A percentile compares a stretch with the other conserved stretches of the same genome.
phyloP scores from a whole-genome alignment of 2,113 vertebrate genomes.

The Lepus americanus region DNA sequence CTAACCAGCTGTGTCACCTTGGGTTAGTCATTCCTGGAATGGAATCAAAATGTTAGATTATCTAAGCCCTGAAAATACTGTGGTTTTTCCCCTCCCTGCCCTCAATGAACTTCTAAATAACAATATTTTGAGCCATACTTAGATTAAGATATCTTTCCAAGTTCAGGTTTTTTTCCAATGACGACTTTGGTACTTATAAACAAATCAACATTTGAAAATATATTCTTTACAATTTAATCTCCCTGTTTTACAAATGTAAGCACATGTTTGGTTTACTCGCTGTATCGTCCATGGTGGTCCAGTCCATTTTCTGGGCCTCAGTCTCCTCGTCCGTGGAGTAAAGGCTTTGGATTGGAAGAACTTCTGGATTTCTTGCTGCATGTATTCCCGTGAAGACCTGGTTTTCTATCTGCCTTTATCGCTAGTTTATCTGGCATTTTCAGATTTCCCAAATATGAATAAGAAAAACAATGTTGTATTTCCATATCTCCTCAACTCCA shows the following conservation, averaged over 20 bases:
- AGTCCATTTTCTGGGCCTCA: not conserved
- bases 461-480: not conserved
- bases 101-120: not conserved
- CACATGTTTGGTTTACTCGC: not conserved
- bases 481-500: not conserved
- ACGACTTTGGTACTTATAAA: not conserved
- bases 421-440: not conserved
- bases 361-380: not conserved
- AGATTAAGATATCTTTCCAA: not conserved
- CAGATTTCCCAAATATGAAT: conserved; percentile 49
- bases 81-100: not conserved
- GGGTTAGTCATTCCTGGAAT: not conserved
- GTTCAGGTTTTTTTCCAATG: not conserved
- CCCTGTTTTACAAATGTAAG: not conserved
- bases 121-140: not conserved
- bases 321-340: conserved; percentile 18
- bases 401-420: not conserved
- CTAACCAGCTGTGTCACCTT: not conserved
- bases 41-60: not conserved
- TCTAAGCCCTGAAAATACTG: not conserved
- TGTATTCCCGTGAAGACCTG: not conserved
- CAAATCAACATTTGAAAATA: not conserved
- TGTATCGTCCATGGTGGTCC: not conserved
- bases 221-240: not conserved
- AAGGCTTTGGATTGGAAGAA: not conserved